Base-by-base conservation (phyloP, 2,888 invertebrate genomes). In the Chymomyza procnemis region DNA sequence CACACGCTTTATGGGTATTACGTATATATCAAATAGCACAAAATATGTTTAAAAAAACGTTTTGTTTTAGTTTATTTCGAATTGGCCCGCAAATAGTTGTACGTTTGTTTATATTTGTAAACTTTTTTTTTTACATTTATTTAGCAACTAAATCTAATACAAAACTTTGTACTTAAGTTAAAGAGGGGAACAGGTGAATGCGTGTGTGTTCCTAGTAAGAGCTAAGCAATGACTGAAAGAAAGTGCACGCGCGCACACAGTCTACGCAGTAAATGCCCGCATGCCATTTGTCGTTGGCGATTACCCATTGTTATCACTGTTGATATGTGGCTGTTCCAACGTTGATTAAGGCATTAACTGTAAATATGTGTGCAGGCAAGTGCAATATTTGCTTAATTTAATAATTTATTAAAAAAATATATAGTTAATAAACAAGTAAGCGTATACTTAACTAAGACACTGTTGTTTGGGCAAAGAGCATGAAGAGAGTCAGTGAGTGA, bases 151-250 rank as follows among this genome's bases (percentile, higher is more conserved):
- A 78, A 68, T 59, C 54, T 57, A 68, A 74, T n/a, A n/a, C 66
- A 30, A 69, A 77, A 75, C 61, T 56, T 63, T 61, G 65, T 50
- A 64, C 71, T 67, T 61, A 78, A 73, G 59, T 72, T 70, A 80
- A 78, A 80, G 76, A 9, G 75, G 78, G 75, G 71, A 79, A 73
- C 76, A 79, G 76, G 67, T 69, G 68, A 78, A 59, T 74, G 76
- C 19, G 19, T 72, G 76, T 34, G 19, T 72, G 70, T 67, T 71
- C 79, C 69, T 75, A 79, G 79, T 66, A 67, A 76, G 79, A 80
- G 78, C 78, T 58, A 66, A 66, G 74, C 76, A 80, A 76, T 76
- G 78, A 71, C 78, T 80, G 76, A 79, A 74, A 78, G 78, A 80
- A 78, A 78, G 78, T 73, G 64, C 64, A 52, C 67, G 73, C 67